Evolutionary conservation across 2,888 invertebrate species (phyloP).

Genomic region (Pammene fasciana): DNA sequence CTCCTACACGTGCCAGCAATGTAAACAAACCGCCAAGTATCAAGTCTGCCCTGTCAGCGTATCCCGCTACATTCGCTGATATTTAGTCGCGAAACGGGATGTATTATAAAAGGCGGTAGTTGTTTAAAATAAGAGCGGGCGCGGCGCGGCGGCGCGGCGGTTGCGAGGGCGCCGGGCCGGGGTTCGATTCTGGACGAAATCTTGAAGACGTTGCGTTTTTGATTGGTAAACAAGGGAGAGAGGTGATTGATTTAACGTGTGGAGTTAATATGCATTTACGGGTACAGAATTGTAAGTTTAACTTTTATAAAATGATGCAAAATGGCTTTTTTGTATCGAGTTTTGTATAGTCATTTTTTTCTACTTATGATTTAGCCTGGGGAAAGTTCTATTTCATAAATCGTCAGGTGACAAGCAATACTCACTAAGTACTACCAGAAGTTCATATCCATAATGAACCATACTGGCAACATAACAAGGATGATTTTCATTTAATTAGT

Average conservation of each 20-base stretch:
- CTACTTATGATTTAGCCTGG: no score
- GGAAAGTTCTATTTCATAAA: no score
- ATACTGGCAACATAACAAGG: no score
- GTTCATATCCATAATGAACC: no score
- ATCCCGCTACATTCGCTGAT: constrained; percentile 80
- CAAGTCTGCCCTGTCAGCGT: constrained; percentile 56
- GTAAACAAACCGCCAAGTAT: constrained; percentile 51
- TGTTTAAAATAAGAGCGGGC: constrained; percentile 82
- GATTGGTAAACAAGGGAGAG: constrained; percentile 1
- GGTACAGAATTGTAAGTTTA: background rate
- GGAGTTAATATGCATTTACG: background rate
- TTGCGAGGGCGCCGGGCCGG: constrained; percentile 24
- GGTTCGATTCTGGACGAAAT: constrained; percentile 63
- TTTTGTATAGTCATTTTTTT: no score
- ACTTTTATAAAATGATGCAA: no score
- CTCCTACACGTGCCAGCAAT: background rate
- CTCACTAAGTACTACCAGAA: no score
- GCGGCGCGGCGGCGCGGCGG: constrained; percentile 52
- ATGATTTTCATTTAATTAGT: no score
- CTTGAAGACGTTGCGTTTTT: background rate
- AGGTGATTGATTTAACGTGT: background rate
- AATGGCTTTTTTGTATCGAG: no score
- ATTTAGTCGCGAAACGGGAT: constrained; percentile 84
- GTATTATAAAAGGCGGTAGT: constrained; percentile 82
- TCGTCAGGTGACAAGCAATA: no score